Evolutionary conservation across 2,888 invertebrate genomes (phyloP).

Genomic region (Ernsta delagoae): DNA sequence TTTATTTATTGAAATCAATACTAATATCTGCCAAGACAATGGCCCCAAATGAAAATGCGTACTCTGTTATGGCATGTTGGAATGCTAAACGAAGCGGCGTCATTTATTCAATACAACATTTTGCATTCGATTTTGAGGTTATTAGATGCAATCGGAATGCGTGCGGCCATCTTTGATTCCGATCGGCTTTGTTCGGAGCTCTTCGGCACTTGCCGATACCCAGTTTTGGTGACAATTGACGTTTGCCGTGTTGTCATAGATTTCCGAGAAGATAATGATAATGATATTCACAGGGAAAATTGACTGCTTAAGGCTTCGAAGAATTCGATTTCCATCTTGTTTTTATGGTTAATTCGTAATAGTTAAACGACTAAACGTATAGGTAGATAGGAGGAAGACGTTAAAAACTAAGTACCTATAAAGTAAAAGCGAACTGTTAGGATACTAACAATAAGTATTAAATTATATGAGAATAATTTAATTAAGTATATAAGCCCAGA

Average conservation of each 20-base stretch:
- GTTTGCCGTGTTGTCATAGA: conserved; percentile 60
- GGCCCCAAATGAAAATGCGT: conserved; percentile 83
- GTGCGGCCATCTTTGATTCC: conserved; percentile 75
- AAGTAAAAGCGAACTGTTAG: too few species aligned
- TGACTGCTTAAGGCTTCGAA: conserved; percentile 38
- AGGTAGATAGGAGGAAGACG: too few species aligned
- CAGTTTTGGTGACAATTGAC: conserved; percentile 70
- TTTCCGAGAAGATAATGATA: conserved; percentile 67
- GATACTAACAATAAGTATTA: background rate
- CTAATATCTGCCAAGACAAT: conserved; percentile 83
- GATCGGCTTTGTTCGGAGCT: conserved; percentile 70
- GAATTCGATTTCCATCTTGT: conserved; percentile 15
- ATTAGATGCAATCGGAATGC: conserved; percentile 84
- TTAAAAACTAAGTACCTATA: too few species aligned
- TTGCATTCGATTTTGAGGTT: conserved; percentile 84
- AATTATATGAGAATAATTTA: too few species aligned
- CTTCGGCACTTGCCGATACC: conserved; percentile 63
- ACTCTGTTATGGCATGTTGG: conserved; percentile 80
- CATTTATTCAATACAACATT: conserved; percentile 82
- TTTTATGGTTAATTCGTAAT: conserved; percentile 10
- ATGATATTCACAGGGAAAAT: conserved; percentile 63
- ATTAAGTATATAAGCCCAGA: too few species aligned
- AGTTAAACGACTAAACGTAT: background rate
- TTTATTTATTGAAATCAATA: conserved; percentile 85
- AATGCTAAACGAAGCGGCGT: conserved; percentile 81